Conservation (phyloP, 2,113 vertebrate species). For the Bos indicus region DNA sequence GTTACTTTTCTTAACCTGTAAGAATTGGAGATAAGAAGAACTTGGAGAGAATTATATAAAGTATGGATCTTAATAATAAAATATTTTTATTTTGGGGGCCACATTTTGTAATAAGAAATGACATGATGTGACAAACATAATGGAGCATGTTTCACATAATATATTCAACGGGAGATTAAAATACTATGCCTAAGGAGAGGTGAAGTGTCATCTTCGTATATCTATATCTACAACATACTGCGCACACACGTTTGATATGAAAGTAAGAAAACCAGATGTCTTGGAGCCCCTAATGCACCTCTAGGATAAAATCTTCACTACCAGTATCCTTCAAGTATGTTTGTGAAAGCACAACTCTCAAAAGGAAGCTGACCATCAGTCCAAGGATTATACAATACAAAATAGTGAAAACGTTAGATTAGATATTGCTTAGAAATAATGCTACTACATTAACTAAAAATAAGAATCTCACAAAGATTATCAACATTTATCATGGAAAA, state of each 20-base stretch:
- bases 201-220: background rate
- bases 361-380: background rate
- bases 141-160: background rate
- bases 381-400: background rate
- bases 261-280: background rate
- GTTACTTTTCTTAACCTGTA: background rate
- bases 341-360: background rate
- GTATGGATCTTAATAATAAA: background rate
- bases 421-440: background rate
- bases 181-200: background rate
- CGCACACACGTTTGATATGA: background rate
- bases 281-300: background rate
- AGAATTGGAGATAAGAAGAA: background rate
- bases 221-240: background rate
- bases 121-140: background rate
- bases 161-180: background rate
- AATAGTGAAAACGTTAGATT: background rate
- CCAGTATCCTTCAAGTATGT: background rate
- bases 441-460: background rate
- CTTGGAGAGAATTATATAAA: background rate
- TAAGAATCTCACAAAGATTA: background rate
- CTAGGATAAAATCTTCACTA: background rate
- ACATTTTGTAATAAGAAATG: background rate
- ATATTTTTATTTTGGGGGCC: background rate
- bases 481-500: background rate